A percentile compares a stretch with the other conserved stretches of the same genome.
phyloP scores from a whole-genome alignment of 2,888 invertebrate genomes.

The Stenurella melanura region DNA sequence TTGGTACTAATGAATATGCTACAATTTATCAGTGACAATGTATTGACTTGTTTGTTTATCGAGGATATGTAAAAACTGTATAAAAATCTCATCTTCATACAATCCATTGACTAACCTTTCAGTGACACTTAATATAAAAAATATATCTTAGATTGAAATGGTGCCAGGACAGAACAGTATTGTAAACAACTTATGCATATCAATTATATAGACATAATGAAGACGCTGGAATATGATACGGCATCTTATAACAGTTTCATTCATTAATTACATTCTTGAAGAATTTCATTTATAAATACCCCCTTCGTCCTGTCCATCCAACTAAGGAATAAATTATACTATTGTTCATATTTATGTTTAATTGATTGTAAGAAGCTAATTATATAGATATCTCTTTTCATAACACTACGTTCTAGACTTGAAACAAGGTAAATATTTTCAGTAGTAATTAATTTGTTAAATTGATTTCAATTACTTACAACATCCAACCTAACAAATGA shows the following conservation, averaged over 20 bases:
- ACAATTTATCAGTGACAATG: no score
- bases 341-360: neutral
- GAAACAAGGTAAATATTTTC: constrained; percentile 8
- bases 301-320: neutral
- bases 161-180: no score
- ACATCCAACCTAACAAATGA: constrained; percentile 14
- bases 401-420: neutral
- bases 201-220: neutral
- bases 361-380: neutral
- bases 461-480: constrained; percentile 10
- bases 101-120: no score
- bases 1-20: no score
- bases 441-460: constrained; percentile 32
- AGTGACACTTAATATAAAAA: neutral
- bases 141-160: neutral
- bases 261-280: neutral
- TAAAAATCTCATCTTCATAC: no score
- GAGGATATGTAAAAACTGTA: no score
- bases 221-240: neutral
- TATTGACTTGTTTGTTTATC: no score
- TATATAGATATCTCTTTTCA: neutral
- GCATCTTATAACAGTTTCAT: neutral
- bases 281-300: neutral
- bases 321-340: neutral
- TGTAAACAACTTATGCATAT: neutral